These are phyloP conservation scores for Varroa destructor DNA, from an alignment of 1,140 invertebrate genomes.

Conservation along the genomic window DNA sequence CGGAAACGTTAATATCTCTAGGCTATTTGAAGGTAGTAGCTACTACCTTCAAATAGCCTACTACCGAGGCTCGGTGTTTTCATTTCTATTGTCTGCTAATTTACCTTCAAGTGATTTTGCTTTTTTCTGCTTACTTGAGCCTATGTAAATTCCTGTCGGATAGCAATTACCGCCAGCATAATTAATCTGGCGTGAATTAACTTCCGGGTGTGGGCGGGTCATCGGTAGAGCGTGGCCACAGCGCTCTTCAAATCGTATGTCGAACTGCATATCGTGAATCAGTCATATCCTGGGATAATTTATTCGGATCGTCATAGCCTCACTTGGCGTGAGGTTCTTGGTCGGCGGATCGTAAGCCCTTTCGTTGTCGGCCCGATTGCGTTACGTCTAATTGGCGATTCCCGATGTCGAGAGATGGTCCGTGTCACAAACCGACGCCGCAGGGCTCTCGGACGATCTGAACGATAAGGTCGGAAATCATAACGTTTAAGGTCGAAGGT, in stretches of 20 bases:
- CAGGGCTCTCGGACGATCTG: background rate
- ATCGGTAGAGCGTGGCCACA: background rate
- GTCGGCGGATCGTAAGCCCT: background rate
- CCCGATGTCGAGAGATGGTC: background rate
- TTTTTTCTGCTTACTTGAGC: no score
- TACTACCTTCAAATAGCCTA: no score
- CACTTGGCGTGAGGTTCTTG: background rate
- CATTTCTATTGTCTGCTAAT: no score
- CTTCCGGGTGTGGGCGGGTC: constrained; percentile 3
- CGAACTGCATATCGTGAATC: background rate
- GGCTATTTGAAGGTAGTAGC: no score
- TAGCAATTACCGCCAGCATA: background rate
- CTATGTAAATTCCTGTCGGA: background rate
- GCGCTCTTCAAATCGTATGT: background rate
- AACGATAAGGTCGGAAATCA: background rate
- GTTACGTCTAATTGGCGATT: background rate
- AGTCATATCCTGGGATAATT: background rate
- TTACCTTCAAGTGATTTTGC: no score
- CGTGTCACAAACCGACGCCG: background rate
- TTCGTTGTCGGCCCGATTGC: background rate
- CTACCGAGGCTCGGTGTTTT: no score
- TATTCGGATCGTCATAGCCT: background rate
- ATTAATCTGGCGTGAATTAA: background rate
- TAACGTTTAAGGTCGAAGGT: background rate
- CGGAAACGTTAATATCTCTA: no score